phyloP scores from a whole-genome alignment of 2,888 invertebrate species.

The Euproctis similis region DNA sequence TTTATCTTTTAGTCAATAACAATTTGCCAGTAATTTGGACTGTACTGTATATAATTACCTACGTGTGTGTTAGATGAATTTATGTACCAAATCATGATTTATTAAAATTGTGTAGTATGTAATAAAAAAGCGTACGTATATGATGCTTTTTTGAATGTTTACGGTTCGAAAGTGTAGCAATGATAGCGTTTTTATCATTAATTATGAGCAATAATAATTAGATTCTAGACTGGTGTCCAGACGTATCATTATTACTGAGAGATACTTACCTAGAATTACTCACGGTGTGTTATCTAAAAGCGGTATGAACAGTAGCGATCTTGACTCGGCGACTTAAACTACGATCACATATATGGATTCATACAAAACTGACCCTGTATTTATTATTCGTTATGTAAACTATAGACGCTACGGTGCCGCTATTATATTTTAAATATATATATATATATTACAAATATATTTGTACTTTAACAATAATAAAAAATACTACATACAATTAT shows the following conservation, averaged over 20 bases:
- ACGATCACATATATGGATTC: conserved; percentile 75
- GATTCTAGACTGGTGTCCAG: conserved; percentile 18
- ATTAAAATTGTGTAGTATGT: conserved; percentile 15
- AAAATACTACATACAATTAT: no score
- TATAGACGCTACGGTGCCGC: conserved; percentile 64
- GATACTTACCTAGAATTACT: conserved; percentile 62
- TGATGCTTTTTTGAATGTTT: conserved; percentile 19
- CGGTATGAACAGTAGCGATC: conserved; percentile 61
- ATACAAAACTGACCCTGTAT: conserved; percentile 76
- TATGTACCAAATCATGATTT: conserved; percentile 22
- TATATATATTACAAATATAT: no score
- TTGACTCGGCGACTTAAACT: conserved; percentile 67
- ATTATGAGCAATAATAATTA: conserved; percentile 22
- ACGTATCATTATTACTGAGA: conserved; percentile 28
- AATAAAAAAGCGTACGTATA: conserved; percentile 24
- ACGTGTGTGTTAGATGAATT: conserved; percentile 18
- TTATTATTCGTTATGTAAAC: conserved; percentile 66
- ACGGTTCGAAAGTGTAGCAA: conserved; percentile 22
- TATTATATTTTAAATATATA: conserved; percentile 66
- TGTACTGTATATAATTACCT: conserved; percentile 17
- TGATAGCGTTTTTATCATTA: conserved; percentile 19
- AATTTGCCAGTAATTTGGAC: conserved; percentile 24
- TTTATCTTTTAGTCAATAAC: conserved; percentile 16
- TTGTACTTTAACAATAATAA: conserved; percentile 70
- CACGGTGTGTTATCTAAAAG: conserved; percentile 56